Evolutionary conservation across 2,113 vertebrate genomes (phyloP), one percentile per base, ranked within the genome.

Genomic region (Dromaius novaehollandiae): DNA sequence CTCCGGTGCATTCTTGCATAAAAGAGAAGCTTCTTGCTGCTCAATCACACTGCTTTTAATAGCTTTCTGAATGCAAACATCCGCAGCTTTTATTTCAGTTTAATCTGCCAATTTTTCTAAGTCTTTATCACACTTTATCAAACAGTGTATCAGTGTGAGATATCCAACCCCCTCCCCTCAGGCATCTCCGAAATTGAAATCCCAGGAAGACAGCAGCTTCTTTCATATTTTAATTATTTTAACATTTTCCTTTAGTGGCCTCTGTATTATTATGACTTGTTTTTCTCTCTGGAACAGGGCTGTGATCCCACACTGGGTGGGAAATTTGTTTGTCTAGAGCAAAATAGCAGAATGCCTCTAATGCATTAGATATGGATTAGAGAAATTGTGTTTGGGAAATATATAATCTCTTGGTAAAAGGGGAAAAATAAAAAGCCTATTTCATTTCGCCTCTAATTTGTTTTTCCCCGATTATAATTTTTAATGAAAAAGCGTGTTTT

Each of bases 161-260:
- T 97, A 92, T 88, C 53, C 81, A 92, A 86, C 56, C 96, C 96
- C 97, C 97, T 95, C 92, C 96, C 97, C 95, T 96, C 84, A 76
- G 90, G 97, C 97, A 96, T 82, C 80, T 74, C 95, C 83, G 93
- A 97, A 98, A 97, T 92, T 97, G 98, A 98, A 98, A 98, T 96
- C 90, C 84, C 95, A 96, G 10, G 44, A 97, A 97, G 95, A 95
- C 53, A 26, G 78, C 86, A 82, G 60, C 93, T 96, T 68, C 46
- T 96, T 98, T 97, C 90, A 92, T 96, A 97, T 97, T 98, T 98
- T 97, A 98, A 98, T 98, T 98, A 98, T 98, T 96, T 97, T 96
- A 97, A 94, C 95, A 95, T 98, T 97, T 98, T 96, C 36, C 70
- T 97, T 96, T 94, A 92, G 93, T 96, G 96, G 82, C 88, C 94